A percentile compares a stretch with the other conserved stretches of the same genome.
Evolutionary conservation across 2,113 vertebrate species (phyloP).

Genomic region (Phoxinus phoxinus): DNA sequence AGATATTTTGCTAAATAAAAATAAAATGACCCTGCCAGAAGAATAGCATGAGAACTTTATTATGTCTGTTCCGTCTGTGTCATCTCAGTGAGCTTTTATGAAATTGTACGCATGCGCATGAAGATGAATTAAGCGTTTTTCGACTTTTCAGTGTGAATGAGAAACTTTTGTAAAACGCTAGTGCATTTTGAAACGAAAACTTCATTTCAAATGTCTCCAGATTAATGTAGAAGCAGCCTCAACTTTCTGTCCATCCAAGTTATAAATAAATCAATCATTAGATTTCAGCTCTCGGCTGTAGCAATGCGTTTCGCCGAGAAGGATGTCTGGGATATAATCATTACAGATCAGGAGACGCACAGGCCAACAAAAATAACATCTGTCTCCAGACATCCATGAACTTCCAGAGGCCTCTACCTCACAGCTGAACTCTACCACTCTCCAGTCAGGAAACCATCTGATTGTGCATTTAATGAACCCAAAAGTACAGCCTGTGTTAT

Average conservation of each 20-base stretch:
- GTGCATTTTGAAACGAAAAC: no score
- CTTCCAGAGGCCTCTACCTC: conserved; percentile 62
- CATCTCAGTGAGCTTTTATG: no score
- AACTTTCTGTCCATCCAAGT: conserved; percentile 33
- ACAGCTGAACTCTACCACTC: conserved; percentile 70
- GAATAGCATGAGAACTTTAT: no score
- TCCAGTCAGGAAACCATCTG: conserved; percentile 73
- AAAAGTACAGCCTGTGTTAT: conserved; percentile 76
- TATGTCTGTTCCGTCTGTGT: no score
- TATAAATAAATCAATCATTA: conserved; percentile 56
- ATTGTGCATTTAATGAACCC: conserved; percentile 75
- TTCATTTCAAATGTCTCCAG: no score
- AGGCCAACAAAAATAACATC: conserved; percentile 57
- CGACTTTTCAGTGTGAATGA: no score
- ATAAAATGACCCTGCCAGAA: no score
- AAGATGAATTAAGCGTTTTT: no score
- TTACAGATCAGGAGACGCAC: conserved; percentile 57
- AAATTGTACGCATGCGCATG: no score
- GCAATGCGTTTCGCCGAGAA: conserved; percentile 36
- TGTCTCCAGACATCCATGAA: conserved; percentile 58
- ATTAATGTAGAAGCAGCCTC: no score
- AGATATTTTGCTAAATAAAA: no score
- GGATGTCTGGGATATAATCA: conserved; percentile 55
- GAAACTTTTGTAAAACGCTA: no score
- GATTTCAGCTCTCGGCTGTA: conserved; percentile 46